Evolutionary conservation across 1,140 invertebrate species (phyloP).

Genomic region (Epicauta chinensis): DNA sequence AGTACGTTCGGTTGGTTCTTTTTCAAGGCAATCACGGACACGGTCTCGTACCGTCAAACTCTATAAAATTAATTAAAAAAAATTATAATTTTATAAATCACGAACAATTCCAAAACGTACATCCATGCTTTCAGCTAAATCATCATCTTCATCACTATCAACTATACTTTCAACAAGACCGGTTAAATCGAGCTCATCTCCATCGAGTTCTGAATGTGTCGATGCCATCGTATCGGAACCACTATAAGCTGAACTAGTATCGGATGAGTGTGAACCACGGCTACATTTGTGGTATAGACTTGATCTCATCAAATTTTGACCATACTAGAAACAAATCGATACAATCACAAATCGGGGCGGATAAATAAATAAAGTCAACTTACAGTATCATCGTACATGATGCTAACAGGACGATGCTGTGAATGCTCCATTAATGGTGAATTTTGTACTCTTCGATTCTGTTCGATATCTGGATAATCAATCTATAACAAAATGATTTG

Average conservation of each 20-base stretch:
- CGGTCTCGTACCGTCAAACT: slow-evolving; percentile 87
- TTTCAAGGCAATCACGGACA: slow-evolving; percentile 94
- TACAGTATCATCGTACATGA: slow-evolving; percentile 57
- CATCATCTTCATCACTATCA: slow-evolving; percentile 92
- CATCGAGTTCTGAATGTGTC: slow-evolving; percentile 76
- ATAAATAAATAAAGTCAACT: slow-evolving; percentile 29
- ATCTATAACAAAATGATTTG: slow-evolving; percentile 52
- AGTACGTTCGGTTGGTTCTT: slow-evolving; percentile 87
- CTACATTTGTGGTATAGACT: slow-evolving; percentile 59
- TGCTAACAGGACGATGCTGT: slow-evolving; percentile 53
- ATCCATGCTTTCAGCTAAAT: slow-evolving; percentile 87
- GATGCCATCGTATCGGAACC: slow-evolving; percentile 95
- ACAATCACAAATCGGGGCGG: slow-evolving; percentile 1
- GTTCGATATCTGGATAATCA: slow-evolving; percentile 70
- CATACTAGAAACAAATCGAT: slow-evolving; percentile 25
- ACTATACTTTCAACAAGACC: slow-evolving; percentile 91
- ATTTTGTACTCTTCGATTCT: slow-evolving; percentile 40
- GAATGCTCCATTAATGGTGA: slow-evolving; percentile 43
- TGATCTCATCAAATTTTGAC: slow-evolving; percentile 29
- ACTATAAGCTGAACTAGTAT: slow-evolving; percentile 92
- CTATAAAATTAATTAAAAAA: slow-evolving; percentile 45
- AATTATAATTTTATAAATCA: neutral
- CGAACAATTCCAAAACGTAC: slow-evolving; percentile 47
- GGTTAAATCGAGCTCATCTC: slow-evolving; percentile 85
- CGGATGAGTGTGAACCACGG: slow-evolving; percentile 81